Conservation (phyloP, 2,888 invertebrate genomes). For the Tachina grossa region DNA sequence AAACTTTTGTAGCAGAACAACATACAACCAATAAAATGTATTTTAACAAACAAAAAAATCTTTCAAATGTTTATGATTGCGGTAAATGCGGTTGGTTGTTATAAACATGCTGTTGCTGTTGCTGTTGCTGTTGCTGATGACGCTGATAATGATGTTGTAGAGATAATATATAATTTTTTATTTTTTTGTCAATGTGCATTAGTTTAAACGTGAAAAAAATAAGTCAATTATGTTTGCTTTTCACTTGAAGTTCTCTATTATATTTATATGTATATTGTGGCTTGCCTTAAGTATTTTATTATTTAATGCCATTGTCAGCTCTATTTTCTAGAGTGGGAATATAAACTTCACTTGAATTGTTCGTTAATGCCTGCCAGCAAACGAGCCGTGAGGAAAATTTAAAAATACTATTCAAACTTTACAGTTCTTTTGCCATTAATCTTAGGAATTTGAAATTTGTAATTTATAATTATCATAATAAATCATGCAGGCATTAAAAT, state of each 20-base stretch:
- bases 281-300: constrained; percentile 56
- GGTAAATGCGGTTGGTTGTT: constrained; percentile 50
- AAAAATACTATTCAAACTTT: constrained; percentile 11
- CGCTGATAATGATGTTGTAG: constrained; percentile 18
- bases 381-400: neutral
- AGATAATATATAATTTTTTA: constrained; percentile 19
- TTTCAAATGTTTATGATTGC: constrained; percentile 62
- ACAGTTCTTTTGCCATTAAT: constrained; percentile 44
- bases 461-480: constrained; percentile 59
- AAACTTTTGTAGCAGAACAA: constrained; percentile 10
- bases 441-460: constrained; percentile 49
- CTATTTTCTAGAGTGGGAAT: constrained; percentile 46
- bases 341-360: constrained; percentile 22
- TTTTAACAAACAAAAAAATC: constrained; percentile 25
- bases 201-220: constrained; percentile 43
- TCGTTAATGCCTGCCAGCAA: constrained; percentile 5
- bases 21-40: constrained; percentile 41
- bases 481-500: constrained; percentile 30
- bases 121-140: neutral
- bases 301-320: constrained; percentile 63
- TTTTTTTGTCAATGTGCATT: neutral
- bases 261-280: constrained; percentile 1
- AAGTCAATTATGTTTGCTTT: constrained; percentile 65
- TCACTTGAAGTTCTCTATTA: constrained; percentile 52
- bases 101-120: constrained; percentile 19